Percentiles rank a stretch among this genome's conserved stretches.
These are phyloP conservation scores for Mormyrus iriodes DNA, from an alignment of 2,113 vertebrate genomes.

Conservation along the genomic window DNA sequence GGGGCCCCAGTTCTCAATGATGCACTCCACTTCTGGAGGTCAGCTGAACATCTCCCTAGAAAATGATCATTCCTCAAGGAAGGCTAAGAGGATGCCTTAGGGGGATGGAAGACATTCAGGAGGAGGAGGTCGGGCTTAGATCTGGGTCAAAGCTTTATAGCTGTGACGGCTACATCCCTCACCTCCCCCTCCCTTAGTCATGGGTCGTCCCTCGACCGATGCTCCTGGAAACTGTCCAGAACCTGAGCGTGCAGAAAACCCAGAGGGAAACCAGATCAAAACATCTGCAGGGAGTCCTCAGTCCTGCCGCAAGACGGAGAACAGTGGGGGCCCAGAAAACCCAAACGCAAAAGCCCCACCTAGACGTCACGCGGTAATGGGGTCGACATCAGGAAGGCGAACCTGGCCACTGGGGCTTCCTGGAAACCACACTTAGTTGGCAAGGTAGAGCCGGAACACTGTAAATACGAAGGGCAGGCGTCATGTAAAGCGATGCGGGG, in stretches of 20 bases:
- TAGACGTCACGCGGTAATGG: neutral
- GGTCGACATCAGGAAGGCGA: neutral
- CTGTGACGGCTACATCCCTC: neutral
- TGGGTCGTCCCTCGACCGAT: neutral
- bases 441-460: neutral
- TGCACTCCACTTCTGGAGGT: neutral
- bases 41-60: slow-evolving; percentile 47
- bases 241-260: slow-evolving; percentile 1
- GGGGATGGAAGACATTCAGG: slow-evolving; percentile 32
- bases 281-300: neutral
- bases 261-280: neutral
- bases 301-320: neutral
- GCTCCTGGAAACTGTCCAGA: neutral
- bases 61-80: slow-evolving; percentile 50
- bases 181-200: neutral
- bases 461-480: neutral
- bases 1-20: neutral
- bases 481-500: neutral
- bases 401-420: neutral
- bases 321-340: neutral
- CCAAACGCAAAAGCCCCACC: neutral
- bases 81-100: slow-evolving; percentile 46
- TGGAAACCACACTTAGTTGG: neutral
- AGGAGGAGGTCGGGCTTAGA: neutral
- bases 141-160: neutral